These are phyloP conservation scores for Apis laboriosa DNA, from an alignment of 1,140 invertebrate species.

Conservation along the genomic window DNA sequence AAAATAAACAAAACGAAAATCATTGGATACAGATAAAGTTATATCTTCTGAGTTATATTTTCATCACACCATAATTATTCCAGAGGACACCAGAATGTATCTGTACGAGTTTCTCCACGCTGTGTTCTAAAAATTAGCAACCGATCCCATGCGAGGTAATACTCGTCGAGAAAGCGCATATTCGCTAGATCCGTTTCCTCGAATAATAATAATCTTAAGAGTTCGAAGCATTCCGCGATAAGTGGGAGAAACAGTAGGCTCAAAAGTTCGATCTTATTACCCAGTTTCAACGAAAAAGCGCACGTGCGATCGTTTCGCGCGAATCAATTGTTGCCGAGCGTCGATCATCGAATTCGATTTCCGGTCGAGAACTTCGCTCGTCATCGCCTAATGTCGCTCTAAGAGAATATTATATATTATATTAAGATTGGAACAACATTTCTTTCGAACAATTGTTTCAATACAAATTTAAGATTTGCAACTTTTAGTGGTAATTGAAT, in stretches of 20 bases:
- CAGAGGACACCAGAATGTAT: too few species aligned
- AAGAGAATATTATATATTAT: too few species aligned
- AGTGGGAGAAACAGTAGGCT: slow-evolving; percentile 48
- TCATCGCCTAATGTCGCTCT: background rate
- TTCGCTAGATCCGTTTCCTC: slow-evolving; percentile 44
- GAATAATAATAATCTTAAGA: slow-evolving; percentile 52
- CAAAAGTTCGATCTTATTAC: slow-evolving; percentile 62
- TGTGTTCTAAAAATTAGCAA: background rate
- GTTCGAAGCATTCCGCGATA: slow-evolving; percentile 48
- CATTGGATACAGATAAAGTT: too few species aligned
- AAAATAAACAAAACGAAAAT: too few species aligned
- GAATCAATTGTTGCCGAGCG: slow-evolving; percentile 50
- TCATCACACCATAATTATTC: too few species aligned
- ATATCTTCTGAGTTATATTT: too few species aligned
- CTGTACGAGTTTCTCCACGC: too few species aligned
- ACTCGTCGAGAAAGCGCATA: slow-evolving; percentile 13
- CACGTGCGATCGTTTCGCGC: slow-evolving; percentile 50
- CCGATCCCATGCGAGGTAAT: background rate
- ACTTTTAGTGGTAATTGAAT: too few species aligned
- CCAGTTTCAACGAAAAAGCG: slow-evolving; percentile 47
- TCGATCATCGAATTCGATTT: slow-evolving; percentile 2
- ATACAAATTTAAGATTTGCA: too few species aligned
- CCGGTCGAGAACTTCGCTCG: background rate
- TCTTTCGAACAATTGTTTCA: too few species aligned
- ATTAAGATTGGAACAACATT: too few species aligned